Evolutionary conservation across 2,113 vertebrate genomes (phyloP), one percentile per base, ranked within the genome.

Genomic region (Xiphias gladius): DNA sequence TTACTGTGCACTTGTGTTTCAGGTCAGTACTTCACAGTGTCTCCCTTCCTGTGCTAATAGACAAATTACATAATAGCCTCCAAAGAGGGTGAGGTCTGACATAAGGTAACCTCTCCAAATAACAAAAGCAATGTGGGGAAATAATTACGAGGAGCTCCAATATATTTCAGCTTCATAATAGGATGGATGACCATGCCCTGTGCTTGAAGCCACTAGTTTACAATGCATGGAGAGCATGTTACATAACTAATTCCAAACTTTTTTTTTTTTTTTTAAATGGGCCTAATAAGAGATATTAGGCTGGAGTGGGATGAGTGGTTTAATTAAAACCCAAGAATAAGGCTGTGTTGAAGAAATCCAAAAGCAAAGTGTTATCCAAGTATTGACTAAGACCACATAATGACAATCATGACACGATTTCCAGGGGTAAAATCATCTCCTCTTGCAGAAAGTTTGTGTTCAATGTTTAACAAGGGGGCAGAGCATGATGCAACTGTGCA

Each of bases 21-120:
- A 85, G 89, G 91, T 84, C 91, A 88, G 74, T 67, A 86, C 91
- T 85, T 92, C 90, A 85, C 80, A 69, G 82, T 84, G 89, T 86
- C 90, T 91, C 81, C 81, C 87, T 93, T 91, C 82, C 87, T 82
- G 82, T 41, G 66, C 86, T 86, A 80, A 92, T 72, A 88, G 82
- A 88, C 71, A 80, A 64, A 89, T 89, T 89, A 89, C 87, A 88
- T 82, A 93, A 91, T 74, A 71, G 79, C 55, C 28, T 82, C 52
- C n/a, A 55, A 78, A 81, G 78, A 75, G 67, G 39, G 57, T 48
- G 64, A 80, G 66, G 20, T 67, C 64, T 86, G 86, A 88, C 90
- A 83, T 43, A 5, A 84, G n/a, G 84, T 86, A 83, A 90, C 86
- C 82, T 83, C 72, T 82, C 41, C 14, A 30, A 65, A 73, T 72